Evolutionary conservation across 2,113 vertebrate genomes (phyloP), one percentile per base, ranked within the genome.

Genomic region (Panthera uncia): DNA sequence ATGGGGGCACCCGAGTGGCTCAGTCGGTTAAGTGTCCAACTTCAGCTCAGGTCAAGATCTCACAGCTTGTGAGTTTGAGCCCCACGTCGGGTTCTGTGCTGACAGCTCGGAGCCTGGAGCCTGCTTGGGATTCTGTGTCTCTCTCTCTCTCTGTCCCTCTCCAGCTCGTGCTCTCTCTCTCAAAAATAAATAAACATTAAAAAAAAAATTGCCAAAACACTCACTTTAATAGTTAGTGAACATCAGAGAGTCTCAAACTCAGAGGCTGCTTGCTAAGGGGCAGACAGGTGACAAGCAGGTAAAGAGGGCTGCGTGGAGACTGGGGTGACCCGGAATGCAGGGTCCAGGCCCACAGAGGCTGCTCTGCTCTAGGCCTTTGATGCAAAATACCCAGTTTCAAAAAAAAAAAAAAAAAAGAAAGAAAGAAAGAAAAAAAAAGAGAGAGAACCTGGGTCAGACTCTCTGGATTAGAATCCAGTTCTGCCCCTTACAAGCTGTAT

Each of bases 271-370:
- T 4, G 2, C 65, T 33, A 48, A 33, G 18, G 25, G 48, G 52
- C 78, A 61, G 63, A 63, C 50, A 84, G 82, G 38, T 31, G 57
- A 74, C 76, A 18, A 38, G 38, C 33, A 5, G 12, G n/a, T 31
- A 52, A 23, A 29, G 48, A 16, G 8, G 55, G 21, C 13, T 5
- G 12, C 3, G 29, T 0, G 31, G 33, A 18, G 13, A 2, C 36
- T 3, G 41, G 21, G 82, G 21, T 45, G 25, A 69, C 19, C 48
- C 1, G 5, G 45, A 18, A 33, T 0, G 33, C 23, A 0, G 4
- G 29, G 48, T 79, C 61, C 48, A 9, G 61, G 11, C 19, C 29
- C 25, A 41, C 4, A 21, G n/a, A 7, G n/a, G 36, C 38, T 36
- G 1, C n/a, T 76, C 14, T 13, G 36, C 38, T 19, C 45, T 12